phyloP scores from a whole-genome alignment of 2,797 vertebrate genomes.

The Moxostoma hubbsi region DNA sequence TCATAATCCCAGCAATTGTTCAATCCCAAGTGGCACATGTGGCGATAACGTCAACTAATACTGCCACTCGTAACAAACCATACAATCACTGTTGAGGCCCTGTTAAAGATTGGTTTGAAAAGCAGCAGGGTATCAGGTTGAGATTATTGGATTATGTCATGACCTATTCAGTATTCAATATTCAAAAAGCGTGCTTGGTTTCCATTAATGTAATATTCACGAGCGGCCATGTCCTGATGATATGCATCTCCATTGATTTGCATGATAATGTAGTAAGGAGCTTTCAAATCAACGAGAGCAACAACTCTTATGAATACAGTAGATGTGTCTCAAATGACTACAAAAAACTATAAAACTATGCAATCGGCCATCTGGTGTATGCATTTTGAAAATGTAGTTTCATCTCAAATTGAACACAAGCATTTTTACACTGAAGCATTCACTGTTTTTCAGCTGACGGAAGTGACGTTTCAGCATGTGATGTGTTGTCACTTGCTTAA shows the following conservation, averaged over 20 bases:
- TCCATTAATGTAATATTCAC: conserved; percentile 71
- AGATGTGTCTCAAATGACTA: no score
- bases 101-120: conserved; percentile 77
- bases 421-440: no score
- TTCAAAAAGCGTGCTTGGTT: conserved; percentile 73
- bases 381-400: no score
- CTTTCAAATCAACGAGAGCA: conserved; percentile 66
- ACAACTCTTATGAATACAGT: conserved; percentile 48
- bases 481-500: no score
- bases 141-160: conserved; percentile 76
- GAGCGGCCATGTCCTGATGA: conserved; percentile 63
- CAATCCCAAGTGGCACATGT: conserved; percentile 62
- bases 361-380: no score
- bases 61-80: conserved; percentile 69
- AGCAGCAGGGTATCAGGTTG: conserved; percentile 72
- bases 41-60: conserved; percentile 62
- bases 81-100: conserved; percentile 73
- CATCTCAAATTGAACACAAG: no score
- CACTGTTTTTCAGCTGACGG: no score
- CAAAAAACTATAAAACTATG: no score
- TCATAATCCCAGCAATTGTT: conserved; percentile 64
- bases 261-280: conserved; percentile 58
- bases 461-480: no score
- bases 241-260: conserved; percentile 57
- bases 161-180: conserved; percentile 72